Conservation (phyloP, 2,888 invertebrate genomes). For the Tetragonisca angustula region DNA sequence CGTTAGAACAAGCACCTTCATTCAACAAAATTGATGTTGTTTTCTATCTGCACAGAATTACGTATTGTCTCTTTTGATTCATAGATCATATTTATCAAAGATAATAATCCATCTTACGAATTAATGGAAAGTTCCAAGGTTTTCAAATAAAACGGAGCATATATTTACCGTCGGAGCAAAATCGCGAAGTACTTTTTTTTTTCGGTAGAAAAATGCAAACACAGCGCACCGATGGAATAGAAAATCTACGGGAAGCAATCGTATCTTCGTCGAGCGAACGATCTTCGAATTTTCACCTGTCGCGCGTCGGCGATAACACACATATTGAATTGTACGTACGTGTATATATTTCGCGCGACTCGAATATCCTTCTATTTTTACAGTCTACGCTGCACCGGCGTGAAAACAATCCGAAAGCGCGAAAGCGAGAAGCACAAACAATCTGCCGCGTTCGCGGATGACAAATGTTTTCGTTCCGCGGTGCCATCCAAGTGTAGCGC, state of each 20-base stretch:
- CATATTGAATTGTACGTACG: neutral
- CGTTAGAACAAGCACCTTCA: no score
- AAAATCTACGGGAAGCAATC: neutral
- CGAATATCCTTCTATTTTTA: conserved; percentile 40
- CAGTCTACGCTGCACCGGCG: conserved; percentile 28
- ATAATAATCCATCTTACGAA: neutral
- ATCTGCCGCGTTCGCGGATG: conserved; percentile 63
- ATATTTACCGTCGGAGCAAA: neutral
- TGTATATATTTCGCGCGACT: neutral
- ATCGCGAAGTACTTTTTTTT: neutral
- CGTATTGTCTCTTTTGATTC: no score
- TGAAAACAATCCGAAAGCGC: conserved; percentile 47
- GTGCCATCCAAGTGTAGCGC: conserved; percentile 60
- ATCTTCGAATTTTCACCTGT: no score
- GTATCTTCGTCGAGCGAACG: no score
- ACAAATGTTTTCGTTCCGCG: conserved; percentile 72
- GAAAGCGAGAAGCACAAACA: conserved; percentile 63
- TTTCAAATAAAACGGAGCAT: neutral
- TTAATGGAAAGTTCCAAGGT: neutral
- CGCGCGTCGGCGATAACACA: neutral
- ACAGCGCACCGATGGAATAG: neutral
- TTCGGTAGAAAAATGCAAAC: neutral
- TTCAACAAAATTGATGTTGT: no score
- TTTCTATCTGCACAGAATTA: no score
- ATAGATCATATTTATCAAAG: no score